Evolutionary conservation across 2,797 vertebrate species (phyloP).

Genomic region (Odontamblyopus rebecca): DNA sequence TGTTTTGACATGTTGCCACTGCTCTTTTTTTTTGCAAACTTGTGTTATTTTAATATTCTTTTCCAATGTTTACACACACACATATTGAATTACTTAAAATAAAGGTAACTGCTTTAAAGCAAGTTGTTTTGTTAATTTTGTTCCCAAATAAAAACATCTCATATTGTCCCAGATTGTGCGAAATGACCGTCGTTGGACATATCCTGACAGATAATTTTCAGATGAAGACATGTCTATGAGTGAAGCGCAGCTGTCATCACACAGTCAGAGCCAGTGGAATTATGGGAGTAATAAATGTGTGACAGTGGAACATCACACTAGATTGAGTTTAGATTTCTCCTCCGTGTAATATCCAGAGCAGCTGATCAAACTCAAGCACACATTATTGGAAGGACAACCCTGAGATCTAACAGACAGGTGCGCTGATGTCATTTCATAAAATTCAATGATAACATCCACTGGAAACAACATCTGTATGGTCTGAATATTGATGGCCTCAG

Average conservation of each 20-base stretch:
- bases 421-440: not conserved
- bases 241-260: constrained; percentile 17
- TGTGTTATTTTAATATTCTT: too few species aligned
- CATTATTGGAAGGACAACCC: not conserved
- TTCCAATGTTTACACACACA: too few species aligned
- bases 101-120: too few species aligned
- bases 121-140: too few species aligned
- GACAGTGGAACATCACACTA: constrained; percentile 2
- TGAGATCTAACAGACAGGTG: not conserved
- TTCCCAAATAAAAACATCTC: not conserved
- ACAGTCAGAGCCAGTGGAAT: constrained; percentile 27
- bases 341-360: not conserved
- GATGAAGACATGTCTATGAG: constrained; percentile 30
- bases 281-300: constrained; percentile 6
- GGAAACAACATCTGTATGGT: not conserved
- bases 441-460: not conserved
- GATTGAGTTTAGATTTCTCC: not conserved
- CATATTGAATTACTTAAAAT: too few species aligned
- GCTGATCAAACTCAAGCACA: not conserved
- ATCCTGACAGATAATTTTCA: constrained; percentile 18
- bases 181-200: not conserved
- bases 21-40: too few species aligned
- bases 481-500: too few species aligned
- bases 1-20: too few species aligned
- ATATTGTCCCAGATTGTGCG: not conserved